Conservation (phyloP, 2,888 invertebrate genomes). For the Rotaria magnacalcarata region DNA sequence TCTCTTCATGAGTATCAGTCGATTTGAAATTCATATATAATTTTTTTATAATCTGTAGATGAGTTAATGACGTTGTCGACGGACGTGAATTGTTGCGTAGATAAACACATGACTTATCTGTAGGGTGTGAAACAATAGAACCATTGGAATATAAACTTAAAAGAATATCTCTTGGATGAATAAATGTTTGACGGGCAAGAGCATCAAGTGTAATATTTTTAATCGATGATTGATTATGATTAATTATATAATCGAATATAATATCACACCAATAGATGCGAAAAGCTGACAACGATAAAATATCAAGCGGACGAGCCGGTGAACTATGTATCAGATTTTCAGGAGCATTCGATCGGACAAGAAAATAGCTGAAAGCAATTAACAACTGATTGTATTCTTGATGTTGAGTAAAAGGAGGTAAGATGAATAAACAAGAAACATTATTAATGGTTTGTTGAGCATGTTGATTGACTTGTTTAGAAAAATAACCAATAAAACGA, state of each 20-base stretch:
- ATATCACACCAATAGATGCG: not conserved
- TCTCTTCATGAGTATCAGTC: not conserved
- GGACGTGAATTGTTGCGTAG: not conserved
- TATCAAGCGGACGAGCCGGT: not conserved
- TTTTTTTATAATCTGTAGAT: not conserved
- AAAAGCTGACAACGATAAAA: not conserved
- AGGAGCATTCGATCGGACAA: not conserved
- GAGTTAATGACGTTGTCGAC: not conserved
- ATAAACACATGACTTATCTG: not conserved
- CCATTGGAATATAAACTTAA: not conserved
- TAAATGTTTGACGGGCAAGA: not conserved
- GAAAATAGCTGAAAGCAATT: slow-evolving; percentile 32
- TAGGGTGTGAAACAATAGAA: not conserved
- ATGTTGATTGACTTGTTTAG: not conserved
- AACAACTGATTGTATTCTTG: slow-evolving; percentile 3
- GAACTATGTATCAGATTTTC: not conserved
- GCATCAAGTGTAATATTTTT: not conserved
- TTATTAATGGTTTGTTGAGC: not conserved
- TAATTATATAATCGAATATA: not conserved
- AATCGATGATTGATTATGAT: not conserved
- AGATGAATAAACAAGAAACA: not conserved
- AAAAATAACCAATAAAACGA: slow-evolving; percentile 27
- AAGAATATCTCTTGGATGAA: not conserved
- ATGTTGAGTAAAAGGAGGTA: not conserved
- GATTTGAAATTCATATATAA: not conserved